A percentile compares a stretch with the other conserved stretches of the same genome.
Conservation (phyloP, 2,888 invertebrate genomes). For the Parnassius apollo region DNA sequence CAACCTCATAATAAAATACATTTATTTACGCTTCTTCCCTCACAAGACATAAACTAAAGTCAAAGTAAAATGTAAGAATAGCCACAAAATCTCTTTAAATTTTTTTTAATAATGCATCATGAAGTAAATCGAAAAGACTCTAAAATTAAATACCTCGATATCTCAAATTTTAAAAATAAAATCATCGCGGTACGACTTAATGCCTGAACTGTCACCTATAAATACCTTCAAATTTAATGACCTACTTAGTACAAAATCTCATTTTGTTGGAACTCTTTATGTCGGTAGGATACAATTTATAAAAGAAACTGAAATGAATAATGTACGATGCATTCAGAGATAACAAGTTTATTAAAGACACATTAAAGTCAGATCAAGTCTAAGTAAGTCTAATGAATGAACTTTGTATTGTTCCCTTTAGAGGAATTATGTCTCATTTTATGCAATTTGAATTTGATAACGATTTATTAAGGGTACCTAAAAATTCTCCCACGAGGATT, state of each 20-base stretch:
- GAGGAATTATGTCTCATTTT: constrained; percentile 7
- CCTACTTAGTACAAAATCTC: constrained; percentile 64
- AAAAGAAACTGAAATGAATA: constrained; percentile 25
- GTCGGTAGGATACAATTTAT: constrained; percentile 38
- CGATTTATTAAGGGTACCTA: constrained; percentile 3
- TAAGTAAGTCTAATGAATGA: constrained; percentile 55
- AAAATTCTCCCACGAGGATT: constrained; percentile 17
- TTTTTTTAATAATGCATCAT: no score
- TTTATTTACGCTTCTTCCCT: no score
- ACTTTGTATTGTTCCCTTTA: constrained; percentile 44
- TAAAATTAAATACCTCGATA: no score
- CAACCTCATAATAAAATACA: no score
- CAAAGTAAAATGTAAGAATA: no score
- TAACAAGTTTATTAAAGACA: constrained; percentile 53
- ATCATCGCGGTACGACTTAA: neutral
- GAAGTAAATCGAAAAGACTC: no score
- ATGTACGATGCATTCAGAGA: constrained; percentile 43
- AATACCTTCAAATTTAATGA: constrained; percentile 57
- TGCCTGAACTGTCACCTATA: constrained; percentile 45
- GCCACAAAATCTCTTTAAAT: no score
- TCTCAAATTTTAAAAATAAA: no score
- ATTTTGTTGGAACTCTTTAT: constrained; percentile 52
- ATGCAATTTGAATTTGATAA: constrained; percentile 10
- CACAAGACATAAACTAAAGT: no score
- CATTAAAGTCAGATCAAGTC: constrained; percentile 56